Percentiles rank a stretch among this genome's conserved stretches.
Evolutionary conservation across 2,113 vertebrate species (phyloP).

Genomic region (Ptyas mucosa): DNA sequence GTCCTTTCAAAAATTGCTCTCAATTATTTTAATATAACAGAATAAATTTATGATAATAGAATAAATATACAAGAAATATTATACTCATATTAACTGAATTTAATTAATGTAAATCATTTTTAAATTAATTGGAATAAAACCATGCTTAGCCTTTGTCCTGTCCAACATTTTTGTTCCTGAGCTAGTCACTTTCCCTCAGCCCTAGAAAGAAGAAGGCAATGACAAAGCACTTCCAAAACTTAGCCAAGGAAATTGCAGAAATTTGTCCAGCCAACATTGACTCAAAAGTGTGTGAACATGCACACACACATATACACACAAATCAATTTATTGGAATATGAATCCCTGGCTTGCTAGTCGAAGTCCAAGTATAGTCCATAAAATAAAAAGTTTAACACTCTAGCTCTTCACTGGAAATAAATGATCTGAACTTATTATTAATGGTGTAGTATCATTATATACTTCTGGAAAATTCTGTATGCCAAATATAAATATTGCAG

Average conservation of each 20-base stretch:
- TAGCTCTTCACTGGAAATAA: conserved; percentile 7
- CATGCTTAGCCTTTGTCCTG: background rate
- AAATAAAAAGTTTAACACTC: background rate
- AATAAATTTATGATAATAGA: background rate
- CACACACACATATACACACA: background rate
- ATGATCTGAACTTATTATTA: background rate
- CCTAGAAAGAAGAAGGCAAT: background rate
- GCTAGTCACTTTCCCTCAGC: background rate
- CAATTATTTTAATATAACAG: background rate
- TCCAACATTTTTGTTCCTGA: background rate
- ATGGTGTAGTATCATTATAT: background rate
- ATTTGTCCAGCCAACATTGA: background rate
- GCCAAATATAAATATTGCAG: conserved; percentile 14
- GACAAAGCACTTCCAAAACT: background rate
- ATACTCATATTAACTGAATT: background rate
- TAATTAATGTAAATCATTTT: background rate
- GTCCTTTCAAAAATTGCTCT: background rate
- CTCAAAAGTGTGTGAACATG: background rate
- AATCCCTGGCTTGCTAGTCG: background rate
- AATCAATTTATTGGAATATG: background rate
- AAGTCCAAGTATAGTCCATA: background rate
- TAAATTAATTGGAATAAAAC: background rate
- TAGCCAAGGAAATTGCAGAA: background rate
- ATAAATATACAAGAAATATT: background rate
- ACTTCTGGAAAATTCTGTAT: conserved; percentile 26